Evolutionary conservation across 2,888 invertebrate genomes (phyloP).

Genomic region (Myopa tessellatipennis): DNA sequence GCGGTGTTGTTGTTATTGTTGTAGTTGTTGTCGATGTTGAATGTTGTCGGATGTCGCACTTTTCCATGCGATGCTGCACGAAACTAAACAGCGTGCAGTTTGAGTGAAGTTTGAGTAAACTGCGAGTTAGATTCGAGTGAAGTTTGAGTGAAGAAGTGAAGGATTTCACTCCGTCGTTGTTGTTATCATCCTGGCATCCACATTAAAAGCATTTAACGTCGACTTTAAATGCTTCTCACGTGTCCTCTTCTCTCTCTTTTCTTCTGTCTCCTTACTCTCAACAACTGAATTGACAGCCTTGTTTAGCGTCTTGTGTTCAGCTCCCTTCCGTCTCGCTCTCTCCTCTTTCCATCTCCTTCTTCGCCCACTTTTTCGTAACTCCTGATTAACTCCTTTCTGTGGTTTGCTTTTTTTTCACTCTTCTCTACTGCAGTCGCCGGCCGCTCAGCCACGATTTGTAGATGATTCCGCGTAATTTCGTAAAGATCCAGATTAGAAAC

Average conservation of each 20-base stretch:
- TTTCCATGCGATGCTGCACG: neutral
- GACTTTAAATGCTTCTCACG: slow-evolving; percentile 29
- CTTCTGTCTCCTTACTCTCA: neutral
- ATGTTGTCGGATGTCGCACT: neutral
- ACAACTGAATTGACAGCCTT: neutral
- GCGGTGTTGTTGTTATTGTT: neutral
- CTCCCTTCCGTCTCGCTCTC: neutral
- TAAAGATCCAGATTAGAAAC: slow-evolving; percentile 60
- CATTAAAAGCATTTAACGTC: slow-evolving; percentile 21
- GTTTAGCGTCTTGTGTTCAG: neutral
- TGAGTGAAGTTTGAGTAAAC: too few species aligned
- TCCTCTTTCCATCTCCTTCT: neutral
- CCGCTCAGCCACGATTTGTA: slow-evolving; percentile 16
- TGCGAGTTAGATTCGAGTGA: neutral
- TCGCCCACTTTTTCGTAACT: neutral
- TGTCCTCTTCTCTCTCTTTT: neutral
- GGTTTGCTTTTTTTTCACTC: neutral
- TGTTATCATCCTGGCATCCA: neutral
- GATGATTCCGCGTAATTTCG: slow-evolving; percentile 19
- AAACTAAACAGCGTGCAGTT: neutral
- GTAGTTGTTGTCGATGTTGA: neutral
- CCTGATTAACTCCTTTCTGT: too few species aligned
- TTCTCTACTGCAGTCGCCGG: slow-evolving; percentile 17
- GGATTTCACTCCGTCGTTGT: neutral
- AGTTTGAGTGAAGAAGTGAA: neutral